phyloP scores from a whole-genome alignment of 2,888 invertebrate genomes.

The Cephalotes varians region DNA sequence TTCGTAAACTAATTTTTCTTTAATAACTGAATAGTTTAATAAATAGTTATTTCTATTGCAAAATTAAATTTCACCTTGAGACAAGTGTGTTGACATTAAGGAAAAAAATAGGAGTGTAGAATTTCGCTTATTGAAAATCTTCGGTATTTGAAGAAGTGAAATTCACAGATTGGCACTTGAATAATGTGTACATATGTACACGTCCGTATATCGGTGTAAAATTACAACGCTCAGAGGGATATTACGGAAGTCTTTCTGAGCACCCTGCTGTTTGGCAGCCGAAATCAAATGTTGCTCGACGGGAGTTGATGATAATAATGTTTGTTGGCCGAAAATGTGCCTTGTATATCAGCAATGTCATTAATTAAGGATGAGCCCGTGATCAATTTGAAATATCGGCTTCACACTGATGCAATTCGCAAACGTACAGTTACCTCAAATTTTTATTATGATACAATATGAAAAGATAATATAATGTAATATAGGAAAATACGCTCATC shows the following conservation, averaged over 20 bases:
- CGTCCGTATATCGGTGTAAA: slow-evolving; percentile 15
- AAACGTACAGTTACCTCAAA: background rate
- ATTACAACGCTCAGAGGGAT: slow-evolving; percentile 26
- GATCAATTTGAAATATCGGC: slow-evolving; percentile 70
- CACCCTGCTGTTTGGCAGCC: slow-evolving; percentile 69
- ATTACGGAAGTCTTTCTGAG: slow-evolving; percentile 30
- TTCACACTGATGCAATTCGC: slow-evolving; percentile 11
- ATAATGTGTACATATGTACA: slow-evolving; percentile 5
- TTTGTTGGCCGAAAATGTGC: slow-evolving; percentile 62
- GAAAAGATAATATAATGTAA: background rate
- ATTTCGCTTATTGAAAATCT: slow-evolving; percentile 20
- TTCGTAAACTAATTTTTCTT: background rate
- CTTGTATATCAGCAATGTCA: slow-evolving; percentile 65
- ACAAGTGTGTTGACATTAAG: background rate
- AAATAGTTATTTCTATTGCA: background rate
- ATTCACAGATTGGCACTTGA: slow-evolving; percentile 33
- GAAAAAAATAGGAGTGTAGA: background rate
- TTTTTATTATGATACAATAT: background rate
- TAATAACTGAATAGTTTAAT: background rate
- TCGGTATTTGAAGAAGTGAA: background rate
- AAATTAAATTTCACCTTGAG: background rate
- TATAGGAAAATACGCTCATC: background rate
- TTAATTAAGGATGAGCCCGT: slow-evolving; percentile 68
- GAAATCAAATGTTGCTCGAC: slow-evolving; percentile 77
- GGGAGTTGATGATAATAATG: slow-evolving; percentile 70